phyloP scores from a whole-genome alignment of 2,888 invertebrate genomes.

The Hylaea fasciaria region DNA sequence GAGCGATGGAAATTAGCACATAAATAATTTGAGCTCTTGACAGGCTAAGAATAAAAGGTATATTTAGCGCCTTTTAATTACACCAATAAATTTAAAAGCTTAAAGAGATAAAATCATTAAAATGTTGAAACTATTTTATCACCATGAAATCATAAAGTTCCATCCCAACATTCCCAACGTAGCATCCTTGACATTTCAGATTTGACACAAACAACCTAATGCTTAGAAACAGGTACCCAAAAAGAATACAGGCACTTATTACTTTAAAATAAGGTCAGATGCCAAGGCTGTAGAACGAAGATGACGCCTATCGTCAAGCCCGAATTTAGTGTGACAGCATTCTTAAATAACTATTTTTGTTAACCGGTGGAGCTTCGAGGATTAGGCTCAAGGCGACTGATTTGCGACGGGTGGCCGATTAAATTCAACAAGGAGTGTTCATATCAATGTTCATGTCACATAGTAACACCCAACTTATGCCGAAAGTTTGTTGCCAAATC shows the following conservation, averaged over 20 bases:
- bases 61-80: no score
- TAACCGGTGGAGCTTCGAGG: no score
- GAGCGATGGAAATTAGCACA: no score
- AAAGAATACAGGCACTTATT: slow-evolving; percentile 3
- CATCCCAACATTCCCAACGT: neutral
- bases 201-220: slow-evolving; percentile 23
- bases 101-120: neutral
- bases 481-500: no score
- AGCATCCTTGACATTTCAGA: slow-evolving; percentile 47
- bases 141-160: slow-evolving; percentile 9
- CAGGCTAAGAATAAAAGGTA: no score
- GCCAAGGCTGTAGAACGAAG: slow-evolving; percentile 30
- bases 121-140: neutral
- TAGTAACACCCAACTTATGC: no score
- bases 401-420: no score
- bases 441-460: no score
- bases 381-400: no score
- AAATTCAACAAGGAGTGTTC: no score
- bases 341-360: neutral
- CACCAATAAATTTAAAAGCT: neutral
- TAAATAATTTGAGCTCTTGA: no score
- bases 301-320: slow-evolving; percentile 9
- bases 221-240: slow-evolving; percentile 5
- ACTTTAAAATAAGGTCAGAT: slow-evolving; percentile 7
- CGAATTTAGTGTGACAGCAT: neutral